Evolutionary conservation across 1,140 invertebrate species (phyloP), one percentile per base, ranked within the genome.

Genomic region (Chironomus tepperi): DNA sequence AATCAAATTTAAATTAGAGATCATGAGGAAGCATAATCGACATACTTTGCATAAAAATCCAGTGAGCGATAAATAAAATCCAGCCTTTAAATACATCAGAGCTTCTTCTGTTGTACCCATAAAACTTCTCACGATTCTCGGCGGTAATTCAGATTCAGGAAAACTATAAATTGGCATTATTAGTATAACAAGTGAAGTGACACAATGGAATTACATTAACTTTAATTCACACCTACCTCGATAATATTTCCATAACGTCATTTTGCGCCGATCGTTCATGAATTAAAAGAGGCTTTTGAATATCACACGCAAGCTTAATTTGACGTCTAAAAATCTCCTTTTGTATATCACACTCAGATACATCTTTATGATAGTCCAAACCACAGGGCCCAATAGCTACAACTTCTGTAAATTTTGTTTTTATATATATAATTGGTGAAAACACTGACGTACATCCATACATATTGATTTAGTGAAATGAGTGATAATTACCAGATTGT

Each of bases 341-440:
- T 84, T 98, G 96, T 76, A 91, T 88, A 74, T 90, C 89, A 8
- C 92, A 93, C 77, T 96, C 92, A 8, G 94, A 96, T 83, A 97
- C 97, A 83, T 97, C 94, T 80, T 95, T 89, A 83, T 93, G 95
- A 81, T 96, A 98, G 84, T 98, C 96, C 75, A 98, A 86, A 15
- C 95, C 96, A 84, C 95, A 97, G 84, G 96, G 94, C 15, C 95
- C 96, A 21, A 98, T 88, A 1, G 95, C 95, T 43, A 98, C 95
- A 84, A 94, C 97, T 84, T 97, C 94, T 34, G 24, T 34, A 34
- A 34, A 34, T 34, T 34, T n/a, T 34, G 5, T 34, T 34, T 34
- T 34, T 5, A 34, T 34, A 34, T 34, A 34, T 34, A 5, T 34
- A 34, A 5, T 34, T 34, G 1, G 24, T 34, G 5, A 34, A 34